These are phyloP conservation scores for Hetaerina americana DNA, from an alignment of 1,140 invertebrate genomes.

Conservation along the genomic window DNA sequence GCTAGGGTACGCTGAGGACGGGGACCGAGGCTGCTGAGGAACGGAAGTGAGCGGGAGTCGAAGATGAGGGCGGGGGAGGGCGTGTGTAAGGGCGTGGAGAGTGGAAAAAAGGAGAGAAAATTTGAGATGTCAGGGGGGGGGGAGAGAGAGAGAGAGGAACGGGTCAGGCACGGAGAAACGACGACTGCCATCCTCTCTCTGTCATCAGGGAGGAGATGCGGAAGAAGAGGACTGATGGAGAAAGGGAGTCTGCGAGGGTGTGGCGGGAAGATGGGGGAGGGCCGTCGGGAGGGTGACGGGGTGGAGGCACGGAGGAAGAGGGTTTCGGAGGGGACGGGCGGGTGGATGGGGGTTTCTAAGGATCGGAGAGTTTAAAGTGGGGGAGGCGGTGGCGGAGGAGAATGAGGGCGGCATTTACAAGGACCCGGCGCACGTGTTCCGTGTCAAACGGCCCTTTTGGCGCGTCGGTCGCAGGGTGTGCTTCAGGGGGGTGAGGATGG, in stretches of 20 bases:
- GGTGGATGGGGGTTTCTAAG: no score
- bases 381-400: not conserved
- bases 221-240: not conserved
- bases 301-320: no score
- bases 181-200: no score
- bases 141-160: no score
- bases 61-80: no score
- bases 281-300: not conserved
- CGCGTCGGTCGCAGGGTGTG: no score
- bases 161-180: no score
- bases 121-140: no score
- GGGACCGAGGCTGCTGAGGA: not conserved
- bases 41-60: not conserved
- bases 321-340: no score
- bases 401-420: not conserved
- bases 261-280: not conserved
- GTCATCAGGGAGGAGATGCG: no score
- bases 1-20: not conserved
- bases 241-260: not conserved
- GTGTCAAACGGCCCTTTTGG: not conserved
- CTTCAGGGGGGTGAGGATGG: not conserved
- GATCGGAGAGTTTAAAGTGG: no score
- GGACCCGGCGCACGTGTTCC: not conserved
- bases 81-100: not conserved
- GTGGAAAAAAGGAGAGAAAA: not conserved